Evolutionary conservation across 2,113 vertebrate species (phyloP).

Genomic region (Cyanistes caeruleus): DNA sequence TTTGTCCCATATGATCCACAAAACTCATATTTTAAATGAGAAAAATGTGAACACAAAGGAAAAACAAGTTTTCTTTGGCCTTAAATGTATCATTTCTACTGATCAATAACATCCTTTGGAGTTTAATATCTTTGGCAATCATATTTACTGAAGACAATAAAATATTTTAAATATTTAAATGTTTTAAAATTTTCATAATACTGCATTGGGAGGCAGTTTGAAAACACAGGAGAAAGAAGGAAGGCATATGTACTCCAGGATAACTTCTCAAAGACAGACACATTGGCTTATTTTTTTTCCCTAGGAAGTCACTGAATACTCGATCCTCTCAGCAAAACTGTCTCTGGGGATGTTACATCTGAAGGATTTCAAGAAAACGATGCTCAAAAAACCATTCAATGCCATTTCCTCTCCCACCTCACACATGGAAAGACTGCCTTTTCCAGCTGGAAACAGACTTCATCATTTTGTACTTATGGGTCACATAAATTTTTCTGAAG

Average conservation of each 20-base stretch:
- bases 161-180: not conserved
- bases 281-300: not conserved
- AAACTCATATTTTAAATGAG: not conserved
- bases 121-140: not conserved
- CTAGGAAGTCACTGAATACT: not conserved
- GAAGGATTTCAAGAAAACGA: not conserved
- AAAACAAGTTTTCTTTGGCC: not conserved
- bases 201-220: not conserved
- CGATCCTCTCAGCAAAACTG: not conserved
- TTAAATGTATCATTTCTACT: not conserved
- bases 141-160: not conserved
- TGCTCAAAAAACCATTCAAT: not conserved
- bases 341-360: not conserved
- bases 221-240: not conserved
- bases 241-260: not conserved
- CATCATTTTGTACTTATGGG: not conserved
- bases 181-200: not conserved
- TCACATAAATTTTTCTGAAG: not conserved
- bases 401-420: not conserved
- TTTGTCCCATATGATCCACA: not conserved
- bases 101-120: not conserved
- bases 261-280: not conserved
- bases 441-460: not conserved
- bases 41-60: not conserved
- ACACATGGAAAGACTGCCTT: not conserved